These are phyloP conservation scores for Pinctada fucata DNA, from an alignment of 2,888 invertebrate species.

Conservation along the genomic window DNA sequence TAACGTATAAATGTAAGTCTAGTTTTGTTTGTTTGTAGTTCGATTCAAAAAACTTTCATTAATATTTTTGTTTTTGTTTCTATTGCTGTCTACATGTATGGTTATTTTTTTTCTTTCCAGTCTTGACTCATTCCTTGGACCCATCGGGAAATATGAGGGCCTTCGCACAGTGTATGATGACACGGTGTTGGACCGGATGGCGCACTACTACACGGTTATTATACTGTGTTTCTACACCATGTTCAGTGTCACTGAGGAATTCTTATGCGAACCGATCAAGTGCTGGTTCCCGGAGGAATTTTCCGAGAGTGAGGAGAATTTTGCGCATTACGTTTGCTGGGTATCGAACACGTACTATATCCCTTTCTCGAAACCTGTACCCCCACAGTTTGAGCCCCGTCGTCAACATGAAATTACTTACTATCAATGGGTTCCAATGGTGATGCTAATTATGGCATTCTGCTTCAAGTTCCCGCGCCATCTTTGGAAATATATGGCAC, in stretches of 20 bases:
- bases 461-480: conserved; percentile 62
- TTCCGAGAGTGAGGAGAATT: conserved; percentile 39
- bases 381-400: conserved; percentile 49
- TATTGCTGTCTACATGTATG: not conserved
- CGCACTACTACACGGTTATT: conserved; percentile 38
- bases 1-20: too few species aligned
- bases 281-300: conserved; percentile 56
- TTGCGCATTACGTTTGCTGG: conserved; percentile 52
- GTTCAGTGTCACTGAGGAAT: conserved; percentile 36
- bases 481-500: conserved; percentile 50
- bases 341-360: conserved; percentile 64
- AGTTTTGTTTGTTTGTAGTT: too few species aligned
- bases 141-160: conserved; percentile 33
- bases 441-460: conserved; percentile 58
- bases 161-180: conserved; percentile 31
- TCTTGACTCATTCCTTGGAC: conserved; percentile 37
- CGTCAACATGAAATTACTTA: conserved; percentile 55
- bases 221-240: conserved; percentile 27
- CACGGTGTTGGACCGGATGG: conserved; percentile 32
- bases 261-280: conserved; percentile 50
- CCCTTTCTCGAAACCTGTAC: conserved; percentile 57
- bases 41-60: too few species aligned
- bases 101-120: conserved; percentile 21
- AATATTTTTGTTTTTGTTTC: too few species aligned
- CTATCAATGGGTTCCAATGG: conserved; percentile 64